A percentile compares a stretch with the other conserved stretches of the same genome.
Conservation (phyloP, 92 coral and sea anemone genomes). For the Phenganax marumi region DNA sequence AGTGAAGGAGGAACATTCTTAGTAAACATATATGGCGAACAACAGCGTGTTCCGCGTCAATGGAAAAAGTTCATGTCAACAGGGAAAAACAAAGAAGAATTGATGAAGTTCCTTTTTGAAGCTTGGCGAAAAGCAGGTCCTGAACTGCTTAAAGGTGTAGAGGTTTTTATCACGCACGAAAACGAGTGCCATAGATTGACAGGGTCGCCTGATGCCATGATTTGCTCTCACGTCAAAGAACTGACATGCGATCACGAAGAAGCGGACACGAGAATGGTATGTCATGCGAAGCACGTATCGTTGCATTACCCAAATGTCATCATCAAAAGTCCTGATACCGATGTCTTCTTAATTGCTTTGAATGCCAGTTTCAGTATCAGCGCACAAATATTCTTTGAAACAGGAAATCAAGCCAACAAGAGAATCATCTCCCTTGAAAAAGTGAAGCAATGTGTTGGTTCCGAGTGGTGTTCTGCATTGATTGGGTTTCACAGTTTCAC, state of each 20-base stretch:
- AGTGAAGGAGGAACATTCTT: constrained; percentile 44
- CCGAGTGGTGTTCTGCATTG: no score
- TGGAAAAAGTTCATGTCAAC: constrained; percentile 36
- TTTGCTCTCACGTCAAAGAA: constrained; percentile 18
- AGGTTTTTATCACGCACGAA: constrained; percentile 40
- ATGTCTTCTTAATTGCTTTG: constrained; percentile 14
- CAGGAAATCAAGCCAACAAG: no score
- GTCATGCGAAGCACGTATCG: constrained; percentile 40
- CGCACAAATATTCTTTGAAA: no score
- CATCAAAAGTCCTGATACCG: constrained; percentile 45
- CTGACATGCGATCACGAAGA: constrained; percentile 45
- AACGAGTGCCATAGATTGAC: constrained; percentile 43
- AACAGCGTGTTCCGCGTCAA: constrained; percentile 49
- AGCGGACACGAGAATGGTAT: constrained; percentile 45
- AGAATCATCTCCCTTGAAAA: no score
- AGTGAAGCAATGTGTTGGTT: no score
- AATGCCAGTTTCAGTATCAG: neutral
- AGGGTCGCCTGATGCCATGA: constrained; percentile 7
- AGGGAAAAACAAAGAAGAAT: constrained; percentile 47
- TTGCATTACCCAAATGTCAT: constrained; percentile 32
- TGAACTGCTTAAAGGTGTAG: constrained; percentile 40
- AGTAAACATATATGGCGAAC: constrained; percentile 38
- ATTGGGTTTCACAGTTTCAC: no score
- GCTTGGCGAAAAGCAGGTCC: constrained; percentile 51
- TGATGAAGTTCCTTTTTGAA: constrained; percentile 49